A percentile compares a stretch with the other conserved stretches of the same genome.
phyloP scores from a whole-genome alignment of 64 coral and sea anemone species.

The Montipora cactus region DNA sequence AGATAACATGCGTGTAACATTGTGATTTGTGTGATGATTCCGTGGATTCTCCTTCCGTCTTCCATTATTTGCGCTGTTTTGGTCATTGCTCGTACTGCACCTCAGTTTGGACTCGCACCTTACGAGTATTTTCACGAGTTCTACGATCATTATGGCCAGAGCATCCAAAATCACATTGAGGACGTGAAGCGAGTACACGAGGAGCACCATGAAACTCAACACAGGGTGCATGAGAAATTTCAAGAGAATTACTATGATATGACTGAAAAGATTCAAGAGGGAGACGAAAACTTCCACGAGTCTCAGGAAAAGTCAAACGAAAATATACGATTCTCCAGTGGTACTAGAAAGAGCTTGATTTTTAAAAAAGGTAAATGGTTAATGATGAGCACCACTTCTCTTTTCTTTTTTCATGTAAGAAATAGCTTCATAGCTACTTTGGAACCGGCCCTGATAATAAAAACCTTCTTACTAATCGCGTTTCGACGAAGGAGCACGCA shows the following conservation, averaged over 20 bases:
- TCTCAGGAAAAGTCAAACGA: slow-evolving; percentile 23
- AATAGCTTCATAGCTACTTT: no score
- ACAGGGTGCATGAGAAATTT: slow-evolving; percentile 21
- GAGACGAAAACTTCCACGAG: slow-evolving; percentile 14
- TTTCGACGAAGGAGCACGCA: no score
- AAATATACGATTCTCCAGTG: neutral
- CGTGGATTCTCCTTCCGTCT: neutral
- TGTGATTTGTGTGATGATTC: neutral
- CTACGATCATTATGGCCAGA: slow-evolving; percentile 31
- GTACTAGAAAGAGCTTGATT: neutral
- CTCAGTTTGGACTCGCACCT: slow-evolving; percentile 3
- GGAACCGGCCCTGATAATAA: no score
- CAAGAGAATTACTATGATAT: slow-evolving; percentile 35
- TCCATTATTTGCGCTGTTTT: neutral
- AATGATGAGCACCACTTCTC: no score
- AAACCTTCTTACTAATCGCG: no score
- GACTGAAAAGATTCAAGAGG: slow-evolving; percentile 21
- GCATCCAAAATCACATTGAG: slow-evolving; percentile 14
- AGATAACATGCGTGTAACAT: neutral
- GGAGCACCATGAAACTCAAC: slow-evolving; percentile 33
- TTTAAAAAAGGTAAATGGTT: neutral
- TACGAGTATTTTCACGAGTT: slow-evolving; percentile 48
- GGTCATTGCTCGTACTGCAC: neutral
- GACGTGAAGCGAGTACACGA: slow-evolving; percentile 23
- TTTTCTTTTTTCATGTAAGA: no score